Evolutionary conservation across 2,797 vertebrate species (phyloP), one percentile per base, ranked within the genome.

Genomic region (Melopsittacus undulatus): DNA sequence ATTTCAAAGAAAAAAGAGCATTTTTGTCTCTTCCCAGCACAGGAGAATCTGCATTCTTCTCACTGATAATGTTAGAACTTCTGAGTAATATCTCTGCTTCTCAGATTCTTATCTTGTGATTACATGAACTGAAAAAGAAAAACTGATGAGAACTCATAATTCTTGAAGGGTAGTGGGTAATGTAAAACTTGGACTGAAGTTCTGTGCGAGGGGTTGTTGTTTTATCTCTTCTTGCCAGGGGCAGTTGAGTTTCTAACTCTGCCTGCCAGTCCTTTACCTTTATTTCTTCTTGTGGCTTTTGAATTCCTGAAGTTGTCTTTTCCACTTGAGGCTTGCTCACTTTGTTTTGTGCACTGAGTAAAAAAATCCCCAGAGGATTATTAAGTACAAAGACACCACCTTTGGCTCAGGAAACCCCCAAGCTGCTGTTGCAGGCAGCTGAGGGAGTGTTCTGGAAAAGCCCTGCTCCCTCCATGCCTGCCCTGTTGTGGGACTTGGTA

Each of bases 381-480:
- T 73, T 29, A 79, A 84, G 20, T 51, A 57, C 56, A 79, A 81
- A 84, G 40, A 21, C 66, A 70, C 24, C 63, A 32, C 56, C 36
- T 93, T 70, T 92, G 77, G 86, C 63, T 82, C 67, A 26, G 93
- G 92, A 95, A 94, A 89, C 94, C 83, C 86, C 83, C 86, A 8
- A 7, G 57, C 51, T 82, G 86, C 80, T 43, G 2, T 29, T 72
- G 49, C 69, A 76, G 90, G 69, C 70, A 86, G 76, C 66, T 23
- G 38, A 13, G 29, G 36, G 56, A 57, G 27, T 32, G 38, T 52
- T 87, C 3, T 20, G 32, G 62, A 72, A 80, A 18, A 86, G 57
- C 9, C 0, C 38, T 29, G 73, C 40, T 89, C 62, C 21, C 38
- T 73, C 70, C 40, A 0, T 30, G 57, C 57, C 62, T 75, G 69